These are phyloP conservation scores for Zapus hudsonius DNA, from an alignment of 2,113 vertebrate species.

Conservation along the genomic window DNA sequence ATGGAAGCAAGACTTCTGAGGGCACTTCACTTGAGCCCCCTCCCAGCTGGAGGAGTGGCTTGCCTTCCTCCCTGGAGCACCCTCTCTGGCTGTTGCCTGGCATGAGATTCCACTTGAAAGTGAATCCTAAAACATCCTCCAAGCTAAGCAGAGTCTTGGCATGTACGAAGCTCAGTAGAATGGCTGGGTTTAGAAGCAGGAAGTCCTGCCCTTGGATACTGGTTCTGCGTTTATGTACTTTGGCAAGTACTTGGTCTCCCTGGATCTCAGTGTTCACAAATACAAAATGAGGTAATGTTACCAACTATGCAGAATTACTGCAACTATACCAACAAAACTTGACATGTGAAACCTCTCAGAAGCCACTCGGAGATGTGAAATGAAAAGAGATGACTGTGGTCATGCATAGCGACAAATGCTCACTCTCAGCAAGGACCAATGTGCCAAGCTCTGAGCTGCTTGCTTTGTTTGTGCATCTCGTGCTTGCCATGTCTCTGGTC, in stretches of 20 bases:
- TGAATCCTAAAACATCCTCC: neutral
- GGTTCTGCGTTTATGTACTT: neutral
- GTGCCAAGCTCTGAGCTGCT: neutral
- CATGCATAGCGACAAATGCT: neutral
- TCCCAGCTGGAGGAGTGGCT: neutral
- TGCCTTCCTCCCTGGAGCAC: neutral
- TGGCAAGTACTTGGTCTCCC: neutral
- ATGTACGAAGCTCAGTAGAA: neutral
- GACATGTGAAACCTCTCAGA: neutral
- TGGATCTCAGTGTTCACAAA: neutral
- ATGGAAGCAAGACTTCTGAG: neutral
- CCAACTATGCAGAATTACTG: neutral
- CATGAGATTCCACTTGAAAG: neutral
- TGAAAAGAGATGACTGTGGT: rapidly evolving
- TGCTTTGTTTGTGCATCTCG: neutral
- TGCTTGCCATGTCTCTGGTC: neutral
- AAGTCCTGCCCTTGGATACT: neutral
- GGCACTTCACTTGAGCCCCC: neutral
- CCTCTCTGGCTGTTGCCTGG: neutral
- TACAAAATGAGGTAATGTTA: neutral
- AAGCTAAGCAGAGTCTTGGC: neutral
- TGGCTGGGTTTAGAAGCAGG: neutral
- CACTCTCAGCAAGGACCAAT: neutral
- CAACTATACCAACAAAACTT: neutral
- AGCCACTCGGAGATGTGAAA: neutral